These are phyloP conservation scores for Danaus melanippus DNA, from an alignment of 1,140 invertebrate genomes.

Conservation along the genomic window DNA sequence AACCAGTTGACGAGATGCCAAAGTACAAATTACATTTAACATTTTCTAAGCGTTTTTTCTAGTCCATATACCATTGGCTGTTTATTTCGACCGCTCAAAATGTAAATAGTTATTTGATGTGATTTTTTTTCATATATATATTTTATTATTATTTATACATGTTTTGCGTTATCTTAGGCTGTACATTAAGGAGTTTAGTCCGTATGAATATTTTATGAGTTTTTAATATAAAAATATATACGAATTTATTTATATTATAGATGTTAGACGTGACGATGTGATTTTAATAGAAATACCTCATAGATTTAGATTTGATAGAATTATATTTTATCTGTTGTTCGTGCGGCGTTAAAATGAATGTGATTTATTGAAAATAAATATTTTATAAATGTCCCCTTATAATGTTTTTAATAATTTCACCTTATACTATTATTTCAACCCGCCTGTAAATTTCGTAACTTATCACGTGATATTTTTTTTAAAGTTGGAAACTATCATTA, in stretches of 20 bases:
- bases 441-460: no score
- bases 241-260: constrained; percentile 59
- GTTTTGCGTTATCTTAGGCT: no score
- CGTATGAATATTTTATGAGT: no score
- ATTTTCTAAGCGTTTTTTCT: background rate
- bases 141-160: no score
- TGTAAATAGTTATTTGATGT: constrained; percentile 6
- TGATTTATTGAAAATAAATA: constrained; percentile 65
- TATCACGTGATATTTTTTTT: no score
- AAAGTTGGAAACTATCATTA: no score
- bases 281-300: constrained; percentile 44
- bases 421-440: no score
- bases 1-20: constrained; percentile 23
- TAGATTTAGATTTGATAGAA: constrained; percentile 35
- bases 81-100: no score
- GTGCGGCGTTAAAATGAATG: constrained; percentile 56
- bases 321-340: constrained; percentile 60
- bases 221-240: constrained; percentile 19
- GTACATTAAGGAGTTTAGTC: no score
- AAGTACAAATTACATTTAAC: constrained; percentile 33
- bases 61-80: no score
- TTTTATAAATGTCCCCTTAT: constrained; percentile 58
- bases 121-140: background rate
- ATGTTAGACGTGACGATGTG: constrained; percentile 27
- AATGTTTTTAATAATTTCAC: no score